Base-by-base conservation (phyloP, 2,888 invertebrate species). In the Chesias legatella region DNA sequence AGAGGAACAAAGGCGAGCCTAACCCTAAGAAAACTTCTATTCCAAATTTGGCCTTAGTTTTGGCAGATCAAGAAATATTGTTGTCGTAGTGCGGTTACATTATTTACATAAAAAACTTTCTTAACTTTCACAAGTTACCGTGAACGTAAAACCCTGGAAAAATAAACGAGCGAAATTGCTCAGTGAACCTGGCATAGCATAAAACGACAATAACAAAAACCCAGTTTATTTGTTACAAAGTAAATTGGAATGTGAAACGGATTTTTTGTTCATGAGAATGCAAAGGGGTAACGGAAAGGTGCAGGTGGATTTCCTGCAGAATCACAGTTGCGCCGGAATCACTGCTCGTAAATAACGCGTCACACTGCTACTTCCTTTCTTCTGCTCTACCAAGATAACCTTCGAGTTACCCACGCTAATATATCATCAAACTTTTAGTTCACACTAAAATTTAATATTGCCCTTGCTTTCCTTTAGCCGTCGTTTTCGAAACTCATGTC, bases 271-370 rank as follows among this genome's bases (percentile, higher is more conserved):
- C 41, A 46, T 39, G 53, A 58, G 56, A 62, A 40, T 33, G 33
- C 40, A 29, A 36, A 58, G 53, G 53, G 62, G 61, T 54, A 63
- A 63, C 60, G 60, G 61, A 50, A 51, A 60, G 61, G 53, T 69
- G 64, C 65, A 73, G 70, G 67, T 78, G 64, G 62, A 66, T 78
- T 79, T 78, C 73, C 73, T 73, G 67, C 67, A 61, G 59, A 66
- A 68, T 73, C 63, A 63, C 58, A 62, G 61, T 64, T 63, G 67
- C 64, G 62, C 76, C 79, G 81, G 81, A 84, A 80, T 75, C 68
- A 63, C 69, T 58, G 70, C 68, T 79, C 81, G 79, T 84, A 83
- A 85, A 83, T 83, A 83, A 80, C 71, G 68, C 70, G 69, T 67
- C 69, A 68, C 73, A 69, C 73, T 72, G 61, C 67, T 57, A 70